Conservation (phyloP, 2,113 vertebrate genomes). For the Mixornis gularis region DNA sequence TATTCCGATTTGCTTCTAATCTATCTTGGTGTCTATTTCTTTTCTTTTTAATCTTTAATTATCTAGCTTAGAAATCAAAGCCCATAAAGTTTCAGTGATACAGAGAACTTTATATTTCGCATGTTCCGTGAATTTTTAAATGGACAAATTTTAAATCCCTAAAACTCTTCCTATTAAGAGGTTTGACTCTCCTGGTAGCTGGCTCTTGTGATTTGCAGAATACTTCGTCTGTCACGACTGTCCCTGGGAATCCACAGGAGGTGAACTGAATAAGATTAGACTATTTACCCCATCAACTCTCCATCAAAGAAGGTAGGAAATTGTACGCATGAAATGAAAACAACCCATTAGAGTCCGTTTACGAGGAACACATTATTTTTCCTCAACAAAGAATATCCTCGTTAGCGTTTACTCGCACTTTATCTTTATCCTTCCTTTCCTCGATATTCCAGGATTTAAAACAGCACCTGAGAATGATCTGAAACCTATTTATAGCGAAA, state of each 20-base stretch:
- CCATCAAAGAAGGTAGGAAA: conserved; percentile 76
- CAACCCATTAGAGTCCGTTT: conserved; percentile 63
- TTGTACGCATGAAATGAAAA: conserved; percentile 66
- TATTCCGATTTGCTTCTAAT: background rate
- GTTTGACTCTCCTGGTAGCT: conserved; percentile 25
- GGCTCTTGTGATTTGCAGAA: conserved; percentile 69
- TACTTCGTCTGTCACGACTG: conserved; percentile 68
- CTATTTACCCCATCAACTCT: conserved; percentile 75
- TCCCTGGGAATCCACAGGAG: conserved; percentile 71
- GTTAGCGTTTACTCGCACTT: conserved; percentile 64
- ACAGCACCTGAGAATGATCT: background rate
- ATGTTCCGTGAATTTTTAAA: background rate
- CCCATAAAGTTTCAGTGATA: background rate
- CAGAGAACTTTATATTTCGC: background rate
- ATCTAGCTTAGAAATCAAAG: background rate
- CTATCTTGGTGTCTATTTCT: background rate
- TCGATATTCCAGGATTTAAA: background rate
- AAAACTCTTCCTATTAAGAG: conserved; percentile 12
- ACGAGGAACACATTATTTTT: conserved; percentile 54
- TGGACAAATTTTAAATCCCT: background rate
- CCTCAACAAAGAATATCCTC: conserved; percentile 62
- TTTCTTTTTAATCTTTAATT: background rate
- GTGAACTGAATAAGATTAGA: conserved; percentile 77
- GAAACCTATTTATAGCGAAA: background rate
- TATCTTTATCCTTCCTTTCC: background rate